Conservation (phyloP, 1,140 invertebrate species). For the Dufourea novaeangliae region DNA sequence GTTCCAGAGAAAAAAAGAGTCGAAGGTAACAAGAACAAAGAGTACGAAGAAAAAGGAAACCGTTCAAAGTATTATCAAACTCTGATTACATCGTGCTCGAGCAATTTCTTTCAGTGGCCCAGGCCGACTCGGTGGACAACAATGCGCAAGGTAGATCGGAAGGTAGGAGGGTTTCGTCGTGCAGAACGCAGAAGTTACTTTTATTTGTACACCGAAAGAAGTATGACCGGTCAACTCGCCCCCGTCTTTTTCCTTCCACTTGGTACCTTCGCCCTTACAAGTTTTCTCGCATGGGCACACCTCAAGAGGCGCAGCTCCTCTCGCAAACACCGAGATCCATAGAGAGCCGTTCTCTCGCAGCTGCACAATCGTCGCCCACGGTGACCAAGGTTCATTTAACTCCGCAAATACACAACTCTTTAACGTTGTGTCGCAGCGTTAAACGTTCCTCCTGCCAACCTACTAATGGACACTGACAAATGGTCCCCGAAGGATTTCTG, state of each 20-base stretch:
- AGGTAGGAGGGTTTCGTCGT: background rate
- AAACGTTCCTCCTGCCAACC: slow-evolving; percentile 56
- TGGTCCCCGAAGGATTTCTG: slow-evolving; percentile 44
- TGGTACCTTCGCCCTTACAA: slow-evolving; percentile 47
- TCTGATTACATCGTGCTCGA: background rate
- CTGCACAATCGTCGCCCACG: slow-evolving; percentile 69
- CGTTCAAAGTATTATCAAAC: background rate
- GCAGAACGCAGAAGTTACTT: slow-evolving; percentile 48
- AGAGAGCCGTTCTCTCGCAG: slow-evolving; percentile 47
- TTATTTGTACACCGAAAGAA: slow-evolving; percentile 58
- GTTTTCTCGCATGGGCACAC: slow-evolving; percentile 68
- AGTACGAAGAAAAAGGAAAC: background rate
- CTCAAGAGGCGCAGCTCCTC: slow-evolving; percentile 58
- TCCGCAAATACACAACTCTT: slow-evolving; percentile 71
- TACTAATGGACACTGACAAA: slow-evolving; percentile 69
- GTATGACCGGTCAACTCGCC: slow-evolving; percentile 44
- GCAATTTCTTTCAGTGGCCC: background rate
- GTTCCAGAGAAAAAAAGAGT: background rate
- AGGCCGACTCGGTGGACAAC: background rate
- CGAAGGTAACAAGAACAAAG: background rate
- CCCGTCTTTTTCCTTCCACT: slow-evolving; percentile 20
- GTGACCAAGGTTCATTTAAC: slow-evolving; percentile 69
- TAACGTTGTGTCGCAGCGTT: slow-evolving; percentile 65
- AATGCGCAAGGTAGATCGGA: background rate
- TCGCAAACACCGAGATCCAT: slow-evolving; percentile 34